Percentiles rank a stretch among this genome's conserved stretches.
phyloP scores from a whole-genome alignment of 2,113 vertebrate species.

The Trochalopteron elliotii region DNA sequence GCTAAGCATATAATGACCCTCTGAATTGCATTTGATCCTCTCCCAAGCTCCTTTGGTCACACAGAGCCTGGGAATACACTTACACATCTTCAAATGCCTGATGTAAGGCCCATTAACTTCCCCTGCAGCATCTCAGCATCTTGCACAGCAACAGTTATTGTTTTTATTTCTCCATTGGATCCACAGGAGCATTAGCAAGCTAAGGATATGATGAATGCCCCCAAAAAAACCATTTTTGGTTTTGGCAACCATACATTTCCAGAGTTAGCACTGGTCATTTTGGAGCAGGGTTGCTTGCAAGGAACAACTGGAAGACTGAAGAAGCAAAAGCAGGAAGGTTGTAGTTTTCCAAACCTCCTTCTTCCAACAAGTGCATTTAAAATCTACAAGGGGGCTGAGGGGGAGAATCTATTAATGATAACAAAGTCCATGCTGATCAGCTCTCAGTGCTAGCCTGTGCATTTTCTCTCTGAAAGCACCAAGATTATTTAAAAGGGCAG shows the following conservation, averaged over 20 bases:
- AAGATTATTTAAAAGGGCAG: not conserved
- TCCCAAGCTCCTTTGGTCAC: not conserved
- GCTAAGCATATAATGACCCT: not conserved
- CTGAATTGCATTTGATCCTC: not conserved
- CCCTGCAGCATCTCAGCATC: not conserved
- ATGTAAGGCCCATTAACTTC: fast-evolving
- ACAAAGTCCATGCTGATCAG: not conserved
- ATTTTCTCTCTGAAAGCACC: not conserved
- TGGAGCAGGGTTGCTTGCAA: not conserved
- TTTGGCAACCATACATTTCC: not conserved
- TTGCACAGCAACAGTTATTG: not conserved
- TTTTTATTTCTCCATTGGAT: not conserved
- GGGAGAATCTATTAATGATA: not conserved
- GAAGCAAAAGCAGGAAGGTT: not conserved
- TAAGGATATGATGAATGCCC: not conserved
- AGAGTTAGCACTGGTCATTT: not conserved
- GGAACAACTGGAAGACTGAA: not conserved
- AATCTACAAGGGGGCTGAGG: not conserved
- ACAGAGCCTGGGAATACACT: not conserved
- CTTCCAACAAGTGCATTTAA: not conserved
- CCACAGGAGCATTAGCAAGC: not conserved
- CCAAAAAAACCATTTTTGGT: not conserved
- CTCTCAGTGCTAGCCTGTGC: not conserved
- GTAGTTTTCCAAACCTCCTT: not conserved
- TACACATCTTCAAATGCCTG: fast-evolving